A percentile compares a stretch with the other conserved stretches of the same genome.
Evolutionary conservation across 2,113 vertebrate species (phyloP).

Genomic region (Lanius collurio): DNA sequence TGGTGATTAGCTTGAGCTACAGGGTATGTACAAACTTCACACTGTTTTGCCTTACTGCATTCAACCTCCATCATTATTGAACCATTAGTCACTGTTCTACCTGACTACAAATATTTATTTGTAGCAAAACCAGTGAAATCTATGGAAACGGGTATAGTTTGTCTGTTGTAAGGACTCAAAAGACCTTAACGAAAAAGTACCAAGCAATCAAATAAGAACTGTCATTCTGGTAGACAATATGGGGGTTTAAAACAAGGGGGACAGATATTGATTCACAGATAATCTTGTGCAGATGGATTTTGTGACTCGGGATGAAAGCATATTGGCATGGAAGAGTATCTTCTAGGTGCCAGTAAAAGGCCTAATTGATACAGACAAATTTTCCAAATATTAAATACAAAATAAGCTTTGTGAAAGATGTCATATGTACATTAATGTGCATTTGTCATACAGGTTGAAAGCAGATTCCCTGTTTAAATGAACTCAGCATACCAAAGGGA

Average conservation of each 20-base stretch:
- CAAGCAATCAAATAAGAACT: background rate
- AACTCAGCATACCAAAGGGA: background rate
- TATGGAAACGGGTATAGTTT: background rate
- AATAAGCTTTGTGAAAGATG: background rate
- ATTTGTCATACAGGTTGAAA: background rate
- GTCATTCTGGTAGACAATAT: background rate
- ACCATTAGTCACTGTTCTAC: background rate
- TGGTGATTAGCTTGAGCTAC: background rate
- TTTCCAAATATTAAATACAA: background rate
- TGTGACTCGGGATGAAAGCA: background rate
- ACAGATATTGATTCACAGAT: background rate
- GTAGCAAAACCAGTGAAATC: background rate
- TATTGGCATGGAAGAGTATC: background rate
- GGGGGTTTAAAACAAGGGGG: background rate
- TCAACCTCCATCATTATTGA: background rate
- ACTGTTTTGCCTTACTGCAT: background rate
- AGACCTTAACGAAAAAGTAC: background rate
- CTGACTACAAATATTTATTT: background rate
- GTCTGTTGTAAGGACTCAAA: background rate
- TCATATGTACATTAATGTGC: background rate
- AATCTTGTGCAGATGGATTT: background rate
- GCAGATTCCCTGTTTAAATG: background rate
- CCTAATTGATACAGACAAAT: background rate
- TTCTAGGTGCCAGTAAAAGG: background rate
- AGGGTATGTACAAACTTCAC: background rate